A percentile compares a stretch with the other conserved stretches of the same genome.
Conservation (phyloP, 2,113 vertebrate genomes). For the Calyptommatus sinebrachiatus region DNA sequence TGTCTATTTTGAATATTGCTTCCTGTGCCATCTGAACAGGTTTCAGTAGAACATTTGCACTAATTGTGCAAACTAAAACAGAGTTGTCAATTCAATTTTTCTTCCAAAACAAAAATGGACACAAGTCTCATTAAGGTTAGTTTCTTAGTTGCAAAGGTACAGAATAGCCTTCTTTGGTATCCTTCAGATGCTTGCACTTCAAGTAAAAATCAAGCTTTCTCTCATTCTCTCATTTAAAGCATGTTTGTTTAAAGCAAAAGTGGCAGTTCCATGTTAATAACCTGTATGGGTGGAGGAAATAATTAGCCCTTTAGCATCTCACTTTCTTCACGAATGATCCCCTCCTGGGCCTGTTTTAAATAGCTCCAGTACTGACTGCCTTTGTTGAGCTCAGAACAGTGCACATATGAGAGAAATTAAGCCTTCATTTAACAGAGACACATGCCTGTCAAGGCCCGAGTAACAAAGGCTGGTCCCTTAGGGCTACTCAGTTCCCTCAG, state of each 20-base stretch:
- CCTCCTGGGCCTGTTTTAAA: conserved; percentile 76
- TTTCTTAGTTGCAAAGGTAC: conserved; percentile 18
- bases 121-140: conserved; percentile 30
- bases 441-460: conserved; percentile 90
- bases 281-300: conserved; percentile 67
- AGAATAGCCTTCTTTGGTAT: neutral
- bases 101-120: conserved; percentile 39
- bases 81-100: conserved; percentile 45
- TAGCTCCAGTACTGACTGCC: conserved; percentile 70
- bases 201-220: conserved; percentile 50
- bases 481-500: conserved; percentile 77
- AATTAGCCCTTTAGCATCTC: conserved; percentile 89
- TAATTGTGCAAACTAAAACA: conserved; percentile 31
- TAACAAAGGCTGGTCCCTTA: conserved; percentile 83
- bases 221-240: conserved; percentile 56
- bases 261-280: conserved; percentile 67
- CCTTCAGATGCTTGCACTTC: conserved; percentile 54
- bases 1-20: neutral
- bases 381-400: conserved; percentile 84
- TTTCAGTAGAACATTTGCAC: conserved; percentile 14
- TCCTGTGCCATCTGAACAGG: neutral
- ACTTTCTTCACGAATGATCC: conserved; percentile 77
- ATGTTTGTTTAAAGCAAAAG: conserved; percentile 66
- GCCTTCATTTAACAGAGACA: conserved; percentile 90
- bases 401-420: conserved; percentile 96